phyloP scores from a whole-genome alignment of 2,797 vertebrate genomes.

The Enteromius radiatus region DNA sequence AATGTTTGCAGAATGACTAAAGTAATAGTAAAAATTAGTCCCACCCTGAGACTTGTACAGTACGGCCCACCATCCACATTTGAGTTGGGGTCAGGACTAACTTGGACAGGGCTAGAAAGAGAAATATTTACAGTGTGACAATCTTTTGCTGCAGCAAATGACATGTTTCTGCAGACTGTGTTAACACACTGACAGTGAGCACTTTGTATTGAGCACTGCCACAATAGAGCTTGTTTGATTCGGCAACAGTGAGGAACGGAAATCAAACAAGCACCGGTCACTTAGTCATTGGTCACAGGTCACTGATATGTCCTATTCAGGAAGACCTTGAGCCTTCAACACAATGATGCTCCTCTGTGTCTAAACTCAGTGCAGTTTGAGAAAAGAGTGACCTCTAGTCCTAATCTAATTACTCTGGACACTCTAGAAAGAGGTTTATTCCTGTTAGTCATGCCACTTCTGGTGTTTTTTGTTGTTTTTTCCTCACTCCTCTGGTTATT shows the following conservation, averaged over 20 bases:
- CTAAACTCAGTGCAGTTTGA: constrained; percentile 1
- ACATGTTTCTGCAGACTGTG: not conserved
- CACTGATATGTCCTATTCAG: constrained; percentile 7
- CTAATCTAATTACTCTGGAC: constrained; percentile 35
- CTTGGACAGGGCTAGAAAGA: not conserved
- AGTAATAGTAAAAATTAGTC: not conserved
- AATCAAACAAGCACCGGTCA: constrained; percentile 35
- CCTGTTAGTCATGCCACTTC: not conserved
- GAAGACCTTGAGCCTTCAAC: constrained; percentile 7
- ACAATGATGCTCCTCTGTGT: not conserved
- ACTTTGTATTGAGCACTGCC: not conserved
- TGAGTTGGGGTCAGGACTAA: too few species aligned
- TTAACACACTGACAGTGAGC: constrained; percentile 15
- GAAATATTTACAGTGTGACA: not conserved
- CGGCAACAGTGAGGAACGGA: not conserved
- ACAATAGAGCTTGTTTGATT: constrained; percentile 14
- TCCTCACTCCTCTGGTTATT: constrained; percentile 44
- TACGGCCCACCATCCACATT: not conserved
- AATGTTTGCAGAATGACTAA: constrained; percentile 4
- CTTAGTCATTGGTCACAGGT: constrained; percentile 31
- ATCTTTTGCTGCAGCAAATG: not conserved
- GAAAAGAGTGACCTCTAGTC: constrained; percentile 7
- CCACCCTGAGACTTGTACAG: not conserved
- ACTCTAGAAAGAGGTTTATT: constrained; percentile 29
- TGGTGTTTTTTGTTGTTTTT: constrained; percentile 4